A percentile compares a stretch with the other conserved stretches of the same genome.
Conservation (phyloP, 2,888 invertebrate species). For the Napeogenes sylphis region DNA sequence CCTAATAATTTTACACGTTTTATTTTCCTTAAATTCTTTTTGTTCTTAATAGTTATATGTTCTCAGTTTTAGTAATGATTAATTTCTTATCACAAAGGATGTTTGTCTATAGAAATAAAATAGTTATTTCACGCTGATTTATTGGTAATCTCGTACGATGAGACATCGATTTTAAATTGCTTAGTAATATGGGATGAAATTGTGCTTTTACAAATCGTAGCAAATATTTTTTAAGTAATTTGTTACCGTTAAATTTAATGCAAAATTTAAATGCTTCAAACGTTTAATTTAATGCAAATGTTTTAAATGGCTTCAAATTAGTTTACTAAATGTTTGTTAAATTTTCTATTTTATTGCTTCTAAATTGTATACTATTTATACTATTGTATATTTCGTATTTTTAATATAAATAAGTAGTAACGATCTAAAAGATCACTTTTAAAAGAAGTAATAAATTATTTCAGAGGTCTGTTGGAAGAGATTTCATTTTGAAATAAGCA, state of each 20-base stretch:
- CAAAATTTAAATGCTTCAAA: background rate
- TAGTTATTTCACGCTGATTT: conserved; percentile 25
- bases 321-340: background rate
- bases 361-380: too few relatives aligned
- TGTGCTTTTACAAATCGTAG: background rate
- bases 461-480: too few relatives aligned
- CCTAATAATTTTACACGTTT: too few relatives aligned
- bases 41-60: too few relatives aligned
- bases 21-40: too few relatives aligned
- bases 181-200: conserved; percentile 5
- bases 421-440: too few relatives aligned
- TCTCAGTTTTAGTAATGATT: background rate
- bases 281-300: conserved; percentile 4
- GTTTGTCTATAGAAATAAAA: conserved; percentile 8
- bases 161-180: conserved; percentile 12
- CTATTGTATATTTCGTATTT: too few relatives aligned
- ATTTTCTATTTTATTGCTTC: too few relatives aligned
- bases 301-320: background rate
- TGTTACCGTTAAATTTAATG: too few relatives aligned
- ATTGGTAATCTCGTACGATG: conserved; percentile 20
- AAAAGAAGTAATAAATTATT: too few relatives aligned
- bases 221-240: background rate
- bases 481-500: too few relatives aligned
- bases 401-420: too few relatives aligned
- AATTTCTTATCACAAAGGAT: conserved; percentile 1